Base-by-base conservation (phyloP, 2,113 vertebrate species). In the Melanostigma gelatinosum region DNA sequence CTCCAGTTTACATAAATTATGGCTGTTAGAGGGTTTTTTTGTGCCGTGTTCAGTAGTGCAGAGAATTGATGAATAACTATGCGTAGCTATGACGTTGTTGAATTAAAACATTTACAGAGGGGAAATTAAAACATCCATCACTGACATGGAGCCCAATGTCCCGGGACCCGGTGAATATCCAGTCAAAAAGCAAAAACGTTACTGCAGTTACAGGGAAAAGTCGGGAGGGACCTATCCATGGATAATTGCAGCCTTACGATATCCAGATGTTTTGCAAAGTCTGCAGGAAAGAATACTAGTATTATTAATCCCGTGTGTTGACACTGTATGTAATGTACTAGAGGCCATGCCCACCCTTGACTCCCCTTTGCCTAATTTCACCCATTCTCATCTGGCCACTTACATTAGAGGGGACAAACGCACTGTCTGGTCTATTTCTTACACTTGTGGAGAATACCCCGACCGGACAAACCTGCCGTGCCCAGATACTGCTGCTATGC, bases 81-180 rank as follows among this genome's bases (percentile, higher is more conserved):
- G 52, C 9, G 22, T n/a, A n/a, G 22, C 22, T n/a, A 10, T 54
- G 52, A n/a, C 52, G 7, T 54, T n/a, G 52, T 54, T 54, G 52
- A 54, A 54, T 54, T 54, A 54, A 54, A 54, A 54, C 52, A 54
- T 54, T 54, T 54, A 54, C 22, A n/a, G 52, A 54, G 52, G 52
- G 52, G n/a, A n/a, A n/a, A 54, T 54, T 54, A 54, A 54, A 54
- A 22, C 52, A 54, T 54, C n/a, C 52, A 54, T 54, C 52, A 54
- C 22, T 24, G 52, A 11, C 52, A n/a, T n/a, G 22, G 22, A 11
- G 22, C 44, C 44, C 13, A 1, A 13, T 46, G 38, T 48, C 44
- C 46, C 46, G 46, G 46, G 46, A 48, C 16, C 48, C 4, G 46
- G 15, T 16, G 22, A 54, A n/a, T 22, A n/a, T 54, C 22, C 52